Percentiles rank a stretch among this genome's conserved stretches.
These are phyloP conservation scores for Geotrypetes seraphini DNA, from an alignment of 2,797 vertebrate species.

Conservation along the genomic window DNA sequence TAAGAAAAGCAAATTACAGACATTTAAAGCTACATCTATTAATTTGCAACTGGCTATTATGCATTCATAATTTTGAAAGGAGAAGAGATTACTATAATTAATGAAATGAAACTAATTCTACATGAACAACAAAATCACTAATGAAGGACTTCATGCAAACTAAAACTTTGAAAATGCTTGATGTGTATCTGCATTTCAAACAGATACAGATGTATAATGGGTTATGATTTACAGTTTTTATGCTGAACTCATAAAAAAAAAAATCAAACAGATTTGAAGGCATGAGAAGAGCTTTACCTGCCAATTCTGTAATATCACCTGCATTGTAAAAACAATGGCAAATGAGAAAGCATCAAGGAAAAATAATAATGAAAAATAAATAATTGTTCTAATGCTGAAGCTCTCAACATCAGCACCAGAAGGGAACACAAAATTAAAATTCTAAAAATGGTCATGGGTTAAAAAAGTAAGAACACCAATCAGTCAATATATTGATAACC, in stretches of 20 bases:
- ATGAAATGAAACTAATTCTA: conserved; percentile 17
- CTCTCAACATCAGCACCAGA: conserved; percentile 46
- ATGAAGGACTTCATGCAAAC: conserved; percentile 25
- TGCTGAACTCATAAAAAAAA: no score
- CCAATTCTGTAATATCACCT: conserved; percentile 76
- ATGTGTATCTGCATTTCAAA: conserved; percentile 35
- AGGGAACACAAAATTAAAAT: conserved; percentile 39
- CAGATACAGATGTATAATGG: conserved; percentile 38
- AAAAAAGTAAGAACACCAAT: conserved; percentile 41
- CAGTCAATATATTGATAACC: no score
- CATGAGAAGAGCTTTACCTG: conserved; percentile 70
- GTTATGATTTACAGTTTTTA: no score
- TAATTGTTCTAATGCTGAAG: conserved; percentile 45
- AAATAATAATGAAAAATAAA: conserved; percentile 66
- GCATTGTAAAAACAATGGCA: conserved; percentile 69
- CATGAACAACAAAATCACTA: conserved; percentile 12
- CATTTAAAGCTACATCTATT: conserved; percentile 8
- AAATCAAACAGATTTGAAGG: conserved; percentile 1
- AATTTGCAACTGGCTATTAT: conserved; percentile 3
- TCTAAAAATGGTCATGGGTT: conserved; percentile 49
- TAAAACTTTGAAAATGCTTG: conserved; percentile 14
- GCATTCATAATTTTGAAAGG: conserved; percentile 8
- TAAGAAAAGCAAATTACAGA: no score
- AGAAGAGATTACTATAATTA: background rate
- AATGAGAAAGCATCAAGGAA: conserved; percentile 73